Percentiles rank a stretch among this genome's conserved stretches.
These are phyloP conservation scores for Pachyseris speciosa DNA, from an alignment of 64 coral and sea anemone genomes.

Conservation along the genomic window DNA sequence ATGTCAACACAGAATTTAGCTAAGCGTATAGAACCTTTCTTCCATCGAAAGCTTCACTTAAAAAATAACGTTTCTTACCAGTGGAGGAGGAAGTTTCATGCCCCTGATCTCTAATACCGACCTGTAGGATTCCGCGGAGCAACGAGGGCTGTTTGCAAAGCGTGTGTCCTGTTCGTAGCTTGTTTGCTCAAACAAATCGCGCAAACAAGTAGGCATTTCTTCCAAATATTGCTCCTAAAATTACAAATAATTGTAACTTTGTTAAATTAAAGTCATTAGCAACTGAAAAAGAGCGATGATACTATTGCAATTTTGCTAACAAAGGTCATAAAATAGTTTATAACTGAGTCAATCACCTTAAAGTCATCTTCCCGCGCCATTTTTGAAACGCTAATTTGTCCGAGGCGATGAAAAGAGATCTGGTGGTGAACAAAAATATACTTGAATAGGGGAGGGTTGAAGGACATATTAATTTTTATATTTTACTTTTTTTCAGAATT, in stretches of 20 bases:
- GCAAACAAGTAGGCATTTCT: slow-evolving; percentile 41
- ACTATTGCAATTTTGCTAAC: neutral
- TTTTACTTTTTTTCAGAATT: neutral
- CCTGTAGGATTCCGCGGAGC: neutral
- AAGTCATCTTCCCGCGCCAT: slow-evolving; percentile 72
- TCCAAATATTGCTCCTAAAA: slow-evolving; percentile 12
- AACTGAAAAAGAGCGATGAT: neutral
- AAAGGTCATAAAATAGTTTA: neutral
- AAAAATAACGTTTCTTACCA: slow-evolving; percentile 42
- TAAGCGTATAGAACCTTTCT: neutral
- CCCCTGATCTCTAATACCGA: neutral
- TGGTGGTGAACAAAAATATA: neutral
- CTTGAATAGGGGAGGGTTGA: neutral
- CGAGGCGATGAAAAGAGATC: neutral
- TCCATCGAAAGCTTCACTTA: neutral
- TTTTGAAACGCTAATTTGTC: slow-evolving; percentile 34
- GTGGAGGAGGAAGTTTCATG: slow-evolving; percentile 65
- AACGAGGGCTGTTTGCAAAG: neutral
- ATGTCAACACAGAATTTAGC: neutral
- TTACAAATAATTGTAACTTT: neutral
- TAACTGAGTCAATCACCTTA: neutral
- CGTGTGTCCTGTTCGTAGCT: neutral
- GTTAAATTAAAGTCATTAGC: neutral
- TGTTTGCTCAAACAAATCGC: slow-evolving; percentile 35
- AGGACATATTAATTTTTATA: neutral